These are phyloP conservation scores for Colaptes auratus DNA, from an alignment of 2,113 vertebrate species.

Conservation along the genomic window DNA sequence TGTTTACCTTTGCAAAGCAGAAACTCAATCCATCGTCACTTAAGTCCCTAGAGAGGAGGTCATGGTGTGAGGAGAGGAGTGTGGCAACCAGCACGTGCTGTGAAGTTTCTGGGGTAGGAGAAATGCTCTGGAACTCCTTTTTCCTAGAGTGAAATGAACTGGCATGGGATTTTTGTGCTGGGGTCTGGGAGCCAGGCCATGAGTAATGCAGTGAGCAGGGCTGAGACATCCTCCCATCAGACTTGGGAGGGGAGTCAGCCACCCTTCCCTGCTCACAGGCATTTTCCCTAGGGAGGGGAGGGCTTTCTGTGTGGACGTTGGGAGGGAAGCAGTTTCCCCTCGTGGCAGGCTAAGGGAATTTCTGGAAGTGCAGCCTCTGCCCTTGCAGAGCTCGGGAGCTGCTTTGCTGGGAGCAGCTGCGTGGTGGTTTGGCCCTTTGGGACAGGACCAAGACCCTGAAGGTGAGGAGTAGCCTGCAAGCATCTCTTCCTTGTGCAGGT, in stretches of 20 bases:
- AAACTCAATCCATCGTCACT: neutral
- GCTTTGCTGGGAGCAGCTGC: neutral
- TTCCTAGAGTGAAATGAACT: neutral
- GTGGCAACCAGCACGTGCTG: too few relatives aligned
- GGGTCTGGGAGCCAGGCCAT: neutral
- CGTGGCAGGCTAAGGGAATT: neutral
- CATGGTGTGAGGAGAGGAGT: neutral
- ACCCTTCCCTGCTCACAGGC: fast-evolving
- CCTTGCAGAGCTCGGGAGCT: neutral
- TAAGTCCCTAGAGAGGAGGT: neutral
- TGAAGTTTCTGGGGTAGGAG: neutral
- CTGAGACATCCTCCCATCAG: neutral
- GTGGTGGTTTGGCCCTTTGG: neutral
- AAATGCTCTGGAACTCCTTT: neutral
- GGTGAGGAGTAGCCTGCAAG: neutral
- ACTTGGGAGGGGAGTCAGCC: neutral
- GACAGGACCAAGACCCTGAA: neutral
- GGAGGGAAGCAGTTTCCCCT: neutral
- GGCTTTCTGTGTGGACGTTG: neutral
- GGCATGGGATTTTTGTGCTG: neutral
- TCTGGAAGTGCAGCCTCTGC: neutral
- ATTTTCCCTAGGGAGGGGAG: neutral
- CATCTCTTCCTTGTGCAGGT: neutral
- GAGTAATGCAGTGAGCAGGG: neutral
- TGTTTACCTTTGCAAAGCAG: neutral